Evolutionary conservation across 2,113 vertebrate genomes (phyloP).

Genomic region (Trachemys scripta): DNA sequence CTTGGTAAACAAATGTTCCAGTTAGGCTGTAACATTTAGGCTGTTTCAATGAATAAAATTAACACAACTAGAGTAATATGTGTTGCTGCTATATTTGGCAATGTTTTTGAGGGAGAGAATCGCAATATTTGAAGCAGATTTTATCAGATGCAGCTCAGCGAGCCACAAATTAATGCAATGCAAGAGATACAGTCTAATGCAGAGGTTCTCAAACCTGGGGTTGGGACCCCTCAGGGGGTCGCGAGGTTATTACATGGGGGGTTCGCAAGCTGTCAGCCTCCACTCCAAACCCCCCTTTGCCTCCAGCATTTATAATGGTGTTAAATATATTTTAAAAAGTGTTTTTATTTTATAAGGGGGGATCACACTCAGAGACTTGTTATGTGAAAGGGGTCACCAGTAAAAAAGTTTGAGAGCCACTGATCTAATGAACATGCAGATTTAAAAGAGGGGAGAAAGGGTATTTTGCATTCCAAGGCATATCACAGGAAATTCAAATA

Average conservation of each 20-base stretch:
- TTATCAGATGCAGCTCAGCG: constrained; percentile 6
- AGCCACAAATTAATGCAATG: constrained; percentile 10
- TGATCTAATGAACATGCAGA: constrained; percentile 27
- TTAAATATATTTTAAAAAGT: too few relatives aligned
- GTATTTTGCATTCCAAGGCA: constrained; percentile 30
- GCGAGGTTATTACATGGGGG: too few relatives aligned
- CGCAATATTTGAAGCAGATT: neutral
- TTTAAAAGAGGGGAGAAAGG: neutral
- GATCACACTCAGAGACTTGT: too few relatives aligned
- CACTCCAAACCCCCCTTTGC: too few relatives aligned
- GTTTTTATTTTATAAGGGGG: too few relatives aligned
- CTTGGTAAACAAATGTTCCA: neutral
- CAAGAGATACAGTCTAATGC: neutral
- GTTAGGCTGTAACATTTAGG: neutral
- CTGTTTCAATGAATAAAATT: neutral
- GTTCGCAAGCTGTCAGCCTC: too few relatives aligned
- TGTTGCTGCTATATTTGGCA: constrained; percentile 5
- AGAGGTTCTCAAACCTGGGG: too few relatives aligned
- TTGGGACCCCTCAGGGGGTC: too few relatives aligned
- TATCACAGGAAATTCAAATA: neutral
- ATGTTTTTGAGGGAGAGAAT: constrained; percentile 7
- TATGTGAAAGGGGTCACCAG: too few relatives aligned
- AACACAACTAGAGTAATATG: neutral
- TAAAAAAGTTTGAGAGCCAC: too few relatives aligned
- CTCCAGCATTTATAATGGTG: too few relatives aligned